Evolutionary conservation across 2,113 vertebrate genomes (phyloP).

Genomic region (Rhabdomys dilectus): DNA sequence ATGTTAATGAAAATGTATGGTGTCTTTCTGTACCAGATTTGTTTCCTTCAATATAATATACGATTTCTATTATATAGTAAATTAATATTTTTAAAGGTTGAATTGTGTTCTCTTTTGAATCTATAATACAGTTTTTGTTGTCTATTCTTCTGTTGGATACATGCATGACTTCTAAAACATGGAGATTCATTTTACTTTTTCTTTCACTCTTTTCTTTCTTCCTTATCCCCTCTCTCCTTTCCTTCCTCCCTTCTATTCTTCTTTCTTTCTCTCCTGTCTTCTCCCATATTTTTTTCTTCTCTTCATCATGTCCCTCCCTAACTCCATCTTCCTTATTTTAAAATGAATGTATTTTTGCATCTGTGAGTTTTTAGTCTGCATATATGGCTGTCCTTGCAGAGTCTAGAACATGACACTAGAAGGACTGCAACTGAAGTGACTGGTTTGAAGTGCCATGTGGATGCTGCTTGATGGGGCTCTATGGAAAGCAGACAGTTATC

Average conservation of each 20-base stretch:
- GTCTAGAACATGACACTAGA: background rate
- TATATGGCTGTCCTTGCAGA: background rate
- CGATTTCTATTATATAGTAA: background rate
- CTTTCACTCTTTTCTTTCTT: background rate
- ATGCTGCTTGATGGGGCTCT: background rate
- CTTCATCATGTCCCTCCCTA: background rate
- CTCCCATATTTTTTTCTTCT: background rate
- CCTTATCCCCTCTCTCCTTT: background rate
- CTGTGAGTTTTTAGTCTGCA: background rate
- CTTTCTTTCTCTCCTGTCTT: background rate
- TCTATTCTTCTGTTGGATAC: background rate
- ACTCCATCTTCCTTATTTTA: background rate
- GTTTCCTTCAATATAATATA: background rate
- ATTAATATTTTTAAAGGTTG: background rate
- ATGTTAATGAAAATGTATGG: background rate
- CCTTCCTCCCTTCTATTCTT: background rate
- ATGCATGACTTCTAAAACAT: background rate
- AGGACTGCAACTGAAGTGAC: too few relatives aligned
- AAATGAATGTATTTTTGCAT: background rate
- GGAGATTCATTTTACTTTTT: background rate
- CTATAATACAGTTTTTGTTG: background rate
- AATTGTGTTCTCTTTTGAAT: background rate
- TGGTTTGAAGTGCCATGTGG: background rate
- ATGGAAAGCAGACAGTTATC: background rate
- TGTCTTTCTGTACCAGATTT: background rate